phyloP scores from a whole-genome alignment of 2,888 invertebrate species.

The Quadroppia sp. region DNA sequence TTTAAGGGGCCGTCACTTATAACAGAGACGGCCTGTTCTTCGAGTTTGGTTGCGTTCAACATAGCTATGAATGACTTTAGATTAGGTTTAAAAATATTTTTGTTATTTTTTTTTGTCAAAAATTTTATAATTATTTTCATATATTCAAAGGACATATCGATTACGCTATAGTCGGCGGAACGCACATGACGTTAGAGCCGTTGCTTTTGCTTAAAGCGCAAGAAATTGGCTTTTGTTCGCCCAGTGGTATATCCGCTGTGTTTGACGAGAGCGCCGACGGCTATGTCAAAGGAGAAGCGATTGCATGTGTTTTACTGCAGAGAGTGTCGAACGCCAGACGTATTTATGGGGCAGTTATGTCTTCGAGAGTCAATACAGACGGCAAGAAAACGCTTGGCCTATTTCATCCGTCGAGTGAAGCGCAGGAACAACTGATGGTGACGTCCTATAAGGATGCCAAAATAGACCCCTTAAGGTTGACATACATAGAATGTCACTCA shows the following conservation, averaged over 20 bases:
- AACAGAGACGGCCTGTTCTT: conserved; percentile 95
- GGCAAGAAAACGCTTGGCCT: too few relatives aligned
- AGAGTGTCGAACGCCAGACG: conserved; percentile 56
- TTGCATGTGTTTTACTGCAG: neutral
- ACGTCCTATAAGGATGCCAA: conserved; percentile 47
- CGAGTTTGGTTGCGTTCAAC: conserved; percentile 83
- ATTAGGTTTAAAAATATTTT: conserved; percentile 62
- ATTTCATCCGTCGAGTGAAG: too few relatives aligned
- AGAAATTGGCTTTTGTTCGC: conserved; percentile 83
- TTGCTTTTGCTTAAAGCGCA: conserved; percentile 69
- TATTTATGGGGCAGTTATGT: conserved; percentile 82
- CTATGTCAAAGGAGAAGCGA: neutral
- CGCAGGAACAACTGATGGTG: too few relatives aligned
- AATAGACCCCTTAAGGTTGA: conserved; percentile 54
- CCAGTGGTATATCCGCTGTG: conserved; percentile 69
- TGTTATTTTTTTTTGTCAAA: too few relatives aligned
- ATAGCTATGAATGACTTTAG: conserved; percentile 76
- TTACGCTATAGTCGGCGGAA: conserved; percentile 53
- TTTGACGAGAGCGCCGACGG: too few relatives aligned
- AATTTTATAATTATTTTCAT: too few relatives aligned
- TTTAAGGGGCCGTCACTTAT: conserved; percentile 79
- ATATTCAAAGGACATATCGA: too few relatives aligned
- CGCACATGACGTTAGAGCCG: conserved; percentile 56
- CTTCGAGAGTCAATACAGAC: conserved; percentile 69
- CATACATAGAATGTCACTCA: conserved; percentile 59